Percentiles rank a stretch among this genome's conserved stretches.
Conservation (phyloP, 2,797 vertebrate species). For the Xerus rutilus region DNA sequence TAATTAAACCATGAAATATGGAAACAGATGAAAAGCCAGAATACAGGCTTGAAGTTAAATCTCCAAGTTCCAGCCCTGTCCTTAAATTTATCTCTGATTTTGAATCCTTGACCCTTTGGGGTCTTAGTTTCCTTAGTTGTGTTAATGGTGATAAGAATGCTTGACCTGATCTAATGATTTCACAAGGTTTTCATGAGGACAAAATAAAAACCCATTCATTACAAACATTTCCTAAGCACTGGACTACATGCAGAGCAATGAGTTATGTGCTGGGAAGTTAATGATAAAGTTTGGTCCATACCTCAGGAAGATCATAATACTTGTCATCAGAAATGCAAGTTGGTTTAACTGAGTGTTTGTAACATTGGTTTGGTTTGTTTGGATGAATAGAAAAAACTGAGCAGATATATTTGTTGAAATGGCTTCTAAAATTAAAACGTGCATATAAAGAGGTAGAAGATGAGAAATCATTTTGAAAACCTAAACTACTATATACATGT, state of each 20-base stretch:
- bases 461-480: conserved; percentile 26
- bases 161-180: not conserved
- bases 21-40: not conserved
- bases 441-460: not conserved
- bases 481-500: not conserved
- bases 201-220: conserved; percentile 24
- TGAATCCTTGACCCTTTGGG: not conserved
- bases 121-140: not conserved
- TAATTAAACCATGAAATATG: conserved; percentile 39
- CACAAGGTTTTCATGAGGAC: not conserved
- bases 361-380: not conserved
- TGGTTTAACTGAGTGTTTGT: not conserved
- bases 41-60: not conserved
- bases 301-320: not conserved
- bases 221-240: not conserved
- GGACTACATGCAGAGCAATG: not conserved
- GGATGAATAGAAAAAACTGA: conserved; percentile 11
- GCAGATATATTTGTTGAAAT: not conserved
- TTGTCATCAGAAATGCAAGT: conserved; percentile 38
- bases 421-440: conserved; percentile 59
- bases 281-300: not conserved
- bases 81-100: not conserved
- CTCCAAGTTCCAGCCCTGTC: not conserved
- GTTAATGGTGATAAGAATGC: not conserved
- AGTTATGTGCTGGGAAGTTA: not conserved